phyloP scores from a whole-genome alignment of 2,113 vertebrate species.

The Passer montanus region DNA sequence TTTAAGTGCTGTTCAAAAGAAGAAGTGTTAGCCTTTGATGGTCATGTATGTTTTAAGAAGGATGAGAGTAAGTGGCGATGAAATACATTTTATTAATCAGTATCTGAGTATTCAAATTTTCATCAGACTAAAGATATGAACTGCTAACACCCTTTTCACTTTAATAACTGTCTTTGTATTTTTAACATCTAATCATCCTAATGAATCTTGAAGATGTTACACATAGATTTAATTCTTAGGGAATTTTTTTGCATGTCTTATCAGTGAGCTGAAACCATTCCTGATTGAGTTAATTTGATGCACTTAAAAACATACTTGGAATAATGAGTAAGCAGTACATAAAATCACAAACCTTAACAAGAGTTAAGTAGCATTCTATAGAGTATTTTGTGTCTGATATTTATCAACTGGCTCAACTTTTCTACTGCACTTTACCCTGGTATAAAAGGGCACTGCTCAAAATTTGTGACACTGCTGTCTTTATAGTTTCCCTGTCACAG shows the following conservation, averaged over 20 bases:
- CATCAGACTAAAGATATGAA: not conserved
- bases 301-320: constrained; percentile 23
- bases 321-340: constrained; percentile 33
- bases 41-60: not conserved
- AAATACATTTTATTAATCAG: not conserved
- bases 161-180: not conserved
- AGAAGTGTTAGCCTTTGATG: not conserved
- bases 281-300: not conserved
- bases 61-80: not conserved
- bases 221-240: constrained; percentile 28
- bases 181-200: constrained; percentile 9
- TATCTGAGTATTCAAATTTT: not conserved
- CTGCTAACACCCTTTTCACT: not conserved
- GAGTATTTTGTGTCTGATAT: not conserved
- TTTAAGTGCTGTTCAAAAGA: not conserved
- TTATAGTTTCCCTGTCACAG: not conserved
- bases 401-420: not conserved
- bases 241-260: constrained; percentile 32
- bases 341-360: constrained; percentile 25
- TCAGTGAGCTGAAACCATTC: not conserved
- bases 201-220: constrained; percentile 28
- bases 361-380: not conserved
- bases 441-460: not conserved
- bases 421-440: not conserved
- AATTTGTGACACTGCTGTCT: not conserved